Evolutionary conservation across 2,888 invertebrate species (phyloP).

Genomic region (Bombylius discolor): DNA sequence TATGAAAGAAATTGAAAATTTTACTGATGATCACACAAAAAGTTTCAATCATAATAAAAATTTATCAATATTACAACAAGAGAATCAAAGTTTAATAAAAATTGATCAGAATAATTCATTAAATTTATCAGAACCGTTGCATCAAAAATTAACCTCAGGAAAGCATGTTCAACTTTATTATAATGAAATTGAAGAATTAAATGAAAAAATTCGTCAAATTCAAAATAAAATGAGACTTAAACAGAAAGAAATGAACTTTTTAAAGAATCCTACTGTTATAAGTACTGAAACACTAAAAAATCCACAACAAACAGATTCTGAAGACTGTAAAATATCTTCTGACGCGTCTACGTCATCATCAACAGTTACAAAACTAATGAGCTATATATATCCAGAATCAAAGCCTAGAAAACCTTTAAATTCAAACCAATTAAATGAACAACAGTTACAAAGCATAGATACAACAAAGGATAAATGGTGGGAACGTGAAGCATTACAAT

Average conservation of each 20-base stretch:
- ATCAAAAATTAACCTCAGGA: conserved; percentile 37
- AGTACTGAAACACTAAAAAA: background rate
- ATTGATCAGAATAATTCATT: conserved; percentile 25
- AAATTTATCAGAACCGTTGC: conserved; percentile 37
- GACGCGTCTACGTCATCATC: background rate
- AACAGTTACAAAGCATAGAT: conserved; percentile 32
- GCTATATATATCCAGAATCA: conserved; percentile 25
- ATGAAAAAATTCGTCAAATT: conserved; percentile 26
- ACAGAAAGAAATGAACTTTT: background rate
- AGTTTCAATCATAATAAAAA: background rate
- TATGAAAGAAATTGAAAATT: conserved; percentile 21
- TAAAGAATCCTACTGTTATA: background rate
- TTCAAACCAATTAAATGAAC: background rate
- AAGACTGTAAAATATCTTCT: background rate
- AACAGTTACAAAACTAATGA: conserved; percentile 29
- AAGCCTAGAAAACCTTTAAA: background rate
- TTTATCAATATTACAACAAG: background rate
- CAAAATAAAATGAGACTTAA: background rate
- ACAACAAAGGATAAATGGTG: conserved; percentile 53
- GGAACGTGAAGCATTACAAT: conserved; percentile 70
- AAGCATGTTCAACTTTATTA: conserved; percentile 38
- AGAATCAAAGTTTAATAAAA: conserved; percentile 8
- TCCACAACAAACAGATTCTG: background rate
- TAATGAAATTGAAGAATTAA: conserved; percentile 40
- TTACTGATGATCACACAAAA: background rate